Base-by-base conservation (phyloP, 2,113 vertebrate species). In the Vidua chalybeata region DNA sequence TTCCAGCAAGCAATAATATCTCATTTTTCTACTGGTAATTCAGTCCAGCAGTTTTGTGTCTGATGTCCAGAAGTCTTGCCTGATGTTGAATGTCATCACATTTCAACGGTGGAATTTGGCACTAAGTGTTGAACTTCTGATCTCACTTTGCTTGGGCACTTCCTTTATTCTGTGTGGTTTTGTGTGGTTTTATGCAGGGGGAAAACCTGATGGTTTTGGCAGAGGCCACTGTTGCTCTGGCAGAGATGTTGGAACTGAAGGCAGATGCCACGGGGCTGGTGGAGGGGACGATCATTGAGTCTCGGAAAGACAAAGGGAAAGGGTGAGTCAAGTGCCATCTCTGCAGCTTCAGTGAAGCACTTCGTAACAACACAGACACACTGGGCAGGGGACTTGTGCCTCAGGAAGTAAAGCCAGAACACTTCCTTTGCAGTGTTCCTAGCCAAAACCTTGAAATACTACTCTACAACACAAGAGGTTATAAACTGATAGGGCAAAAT, bases 181-280 rank as follows among this genome's bases (percentile, higher is more conserved):
- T 66, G 11, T 68, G 33, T 71, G 97, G 33, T 58, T 64, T 89
- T 49, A 28, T 89, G 8, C 96, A 99, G 99, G 99, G 99, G 10
- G 97, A 99, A 45, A 99, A 99, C 91, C 97, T 99, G 87, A 84
- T 98, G 96, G 98, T 98, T 90, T 98, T 99, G 97, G 97, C 98
- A 21, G 99, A 99, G 96, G 99, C 99, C 76, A 99, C 98, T 5
- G 97, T 99, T 84, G 97, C 98, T 27, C 97, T 99, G 69, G 98
- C 99, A 3, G 99, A 99, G 96, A 94, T 99, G n/a, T 35, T 99
- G 95, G 99, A 99, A 88, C 96, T 99, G 93, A 99, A 99, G 97
- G 99, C 98, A 4, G 99, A 99, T 79, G 78, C 97, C 31, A 97
- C 94, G 0, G 99, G 99, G 30, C 94, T 97, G 21, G 98, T 99